phyloP scores from a whole-genome alignment of 2,113 vertebrate species.

The Rousettus leschenaultii region DNA sequence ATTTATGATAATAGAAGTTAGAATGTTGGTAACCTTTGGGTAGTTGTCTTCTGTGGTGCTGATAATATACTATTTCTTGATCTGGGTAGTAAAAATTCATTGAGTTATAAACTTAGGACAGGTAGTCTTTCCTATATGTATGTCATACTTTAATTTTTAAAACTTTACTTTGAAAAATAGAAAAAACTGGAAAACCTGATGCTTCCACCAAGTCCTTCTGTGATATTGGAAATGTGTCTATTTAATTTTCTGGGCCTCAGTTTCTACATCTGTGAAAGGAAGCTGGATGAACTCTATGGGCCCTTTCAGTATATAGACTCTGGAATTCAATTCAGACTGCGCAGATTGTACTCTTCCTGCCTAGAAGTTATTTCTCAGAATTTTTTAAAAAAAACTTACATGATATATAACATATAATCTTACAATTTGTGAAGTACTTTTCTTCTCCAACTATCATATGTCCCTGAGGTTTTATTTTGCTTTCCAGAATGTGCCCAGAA shows the following conservation, averaged over 20 bases:
- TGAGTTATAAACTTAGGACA: neutral
- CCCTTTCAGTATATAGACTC: neutral
- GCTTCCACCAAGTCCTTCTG: neutral
- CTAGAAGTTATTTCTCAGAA: neutral
- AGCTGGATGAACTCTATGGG: neutral
- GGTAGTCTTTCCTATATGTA: neutral
- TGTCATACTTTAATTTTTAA: neutral
- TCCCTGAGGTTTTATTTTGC: neutral
- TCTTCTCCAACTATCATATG: neutral
- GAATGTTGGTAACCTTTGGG: neutral
- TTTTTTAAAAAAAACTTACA: neutral
- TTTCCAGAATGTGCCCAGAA: neutral
- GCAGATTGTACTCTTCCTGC: neutral
- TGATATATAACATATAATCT: neutral
- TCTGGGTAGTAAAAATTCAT: neutral
- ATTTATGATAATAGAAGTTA: neutral
- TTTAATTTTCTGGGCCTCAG: neutral
- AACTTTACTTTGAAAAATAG: slow-evolving; percentile 32
- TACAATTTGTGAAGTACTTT: neutral
- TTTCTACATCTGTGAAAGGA: neutral
- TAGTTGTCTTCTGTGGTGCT: neutral
- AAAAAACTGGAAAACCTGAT: neutral
- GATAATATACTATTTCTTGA: neutral
- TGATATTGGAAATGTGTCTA: neutral
- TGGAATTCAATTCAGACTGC: neutral